These are phyloP conservation scores for Antheraea pernyi DNA, from an alignment of 1,140 invertebrate genomes.

Conservation along the genomic window DNA sequence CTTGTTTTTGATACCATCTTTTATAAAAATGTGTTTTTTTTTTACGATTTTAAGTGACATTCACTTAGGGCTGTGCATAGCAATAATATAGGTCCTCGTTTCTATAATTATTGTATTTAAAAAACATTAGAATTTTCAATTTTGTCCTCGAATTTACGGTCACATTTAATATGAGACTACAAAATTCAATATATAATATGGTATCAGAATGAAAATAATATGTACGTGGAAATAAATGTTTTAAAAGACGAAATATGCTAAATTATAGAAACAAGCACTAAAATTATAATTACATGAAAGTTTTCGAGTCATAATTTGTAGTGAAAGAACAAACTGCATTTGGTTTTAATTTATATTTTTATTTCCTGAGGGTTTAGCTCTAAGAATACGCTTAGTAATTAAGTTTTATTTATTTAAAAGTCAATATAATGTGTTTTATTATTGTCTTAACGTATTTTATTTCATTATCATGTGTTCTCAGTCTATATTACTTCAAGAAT, in stretches of 20 bases:
- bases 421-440: constrained; percentile 78
- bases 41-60: constrained; percentile 2
- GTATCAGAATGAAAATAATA: background rate
- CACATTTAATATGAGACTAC: too few species aligned
- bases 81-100: constrained; percentile 7
- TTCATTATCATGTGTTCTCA: constrained; percentile 17
- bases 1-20: constrained; percentile 15
- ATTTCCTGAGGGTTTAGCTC: constrained; percentile 44
- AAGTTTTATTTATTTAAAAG: constrained; percentile 76
- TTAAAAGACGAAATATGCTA: background rate
- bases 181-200: background rate
- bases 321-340: constrained; percentile 44
- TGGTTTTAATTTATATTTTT: constrained; percentile 56
- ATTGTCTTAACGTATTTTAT: constrained; percentile 45
- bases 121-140: background rate
- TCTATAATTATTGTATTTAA: constrained; percentile 1
- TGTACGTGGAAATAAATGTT: background rate
- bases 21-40: constrained; percentile 8
- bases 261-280: constrained; percentile 15
- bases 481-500: too few species aligned
- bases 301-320: constrained; percentile 27
- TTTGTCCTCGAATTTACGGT: background rate
- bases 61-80: constrained; percentile 33
- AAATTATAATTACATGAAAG: constrained; percentile 12
- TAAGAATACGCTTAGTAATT: constrained; percentile 72